Conservation (phyloP, 1,140 invertebrate genomes). For the Pseudomyrmex sp. region DNA sequence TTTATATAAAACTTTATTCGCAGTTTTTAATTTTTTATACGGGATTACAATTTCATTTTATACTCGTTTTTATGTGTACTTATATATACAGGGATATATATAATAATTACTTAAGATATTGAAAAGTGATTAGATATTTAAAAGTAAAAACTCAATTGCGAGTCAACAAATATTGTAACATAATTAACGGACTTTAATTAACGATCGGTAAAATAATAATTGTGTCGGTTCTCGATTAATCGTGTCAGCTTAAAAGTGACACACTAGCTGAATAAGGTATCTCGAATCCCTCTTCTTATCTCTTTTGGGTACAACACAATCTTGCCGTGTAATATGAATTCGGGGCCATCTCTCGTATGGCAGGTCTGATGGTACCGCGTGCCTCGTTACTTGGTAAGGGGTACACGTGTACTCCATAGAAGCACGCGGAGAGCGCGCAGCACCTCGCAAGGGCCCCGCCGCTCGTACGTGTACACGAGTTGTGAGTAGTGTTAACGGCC, state of each 20-base stretch:
- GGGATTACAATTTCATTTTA: too few relatives aligned
- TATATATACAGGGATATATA: too few relatives aligned
- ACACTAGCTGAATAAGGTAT: constrained; percentile 26
- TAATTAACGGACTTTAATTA: constrained; percentile 4
- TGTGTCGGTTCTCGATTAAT: constrained; percentile 26
- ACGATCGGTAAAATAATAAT: constrained; percentile 3
- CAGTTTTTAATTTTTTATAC: too few relatives aligned
- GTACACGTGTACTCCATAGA: constrained; percentile 67
- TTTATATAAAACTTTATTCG: too few relatives aligned
- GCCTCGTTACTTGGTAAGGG: constrained; percentile 43
- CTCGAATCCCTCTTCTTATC: constrained; percentile 22
- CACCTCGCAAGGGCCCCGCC: constrained; percentile 53
- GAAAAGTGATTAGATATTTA: background rate
- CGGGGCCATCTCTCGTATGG: constrained; percentile 43
- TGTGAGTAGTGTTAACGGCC: constrained; percentile 81
- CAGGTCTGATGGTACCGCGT: constrained; percentile 17
- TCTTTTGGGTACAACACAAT: constrained; percentile 5
- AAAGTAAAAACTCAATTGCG: background rate
- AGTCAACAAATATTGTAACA: background rate
- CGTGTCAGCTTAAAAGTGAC: constrained; percentile 32
- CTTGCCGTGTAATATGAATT: constrained; percentile 36
- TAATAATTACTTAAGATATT: too few relatives aligned
- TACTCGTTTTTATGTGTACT: too few relatives aligned
- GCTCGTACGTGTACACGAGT: constrained; percentile 46
- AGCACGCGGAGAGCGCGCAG: constrained; percentile 10